Percentiles rank a stretch among this genome's conserved stretches.
Evolutionary conservation across 2,797 vertebrate genomes (phyloP).

Genomic region (Neosalanx taihuensis): DNA sequence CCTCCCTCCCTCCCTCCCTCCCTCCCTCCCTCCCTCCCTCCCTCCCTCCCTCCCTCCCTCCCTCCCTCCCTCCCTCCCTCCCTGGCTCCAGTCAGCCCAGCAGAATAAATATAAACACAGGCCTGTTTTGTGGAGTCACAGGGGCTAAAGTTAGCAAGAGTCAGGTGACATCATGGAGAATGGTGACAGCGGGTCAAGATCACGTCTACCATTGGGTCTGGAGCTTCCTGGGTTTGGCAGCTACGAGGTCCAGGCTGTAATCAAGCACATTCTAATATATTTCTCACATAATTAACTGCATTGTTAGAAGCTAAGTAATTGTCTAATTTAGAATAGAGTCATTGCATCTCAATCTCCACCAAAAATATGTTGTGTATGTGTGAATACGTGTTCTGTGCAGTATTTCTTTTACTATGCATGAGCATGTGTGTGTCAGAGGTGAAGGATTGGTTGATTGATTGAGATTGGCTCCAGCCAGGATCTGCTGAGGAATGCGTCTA

Average conservation of each 20-base stretch:
- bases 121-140: slow-evolving; percentile 53
- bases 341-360: too few relatives aligned
- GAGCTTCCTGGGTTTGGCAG: not conserved
- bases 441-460: slow-evolving; percentile 36
- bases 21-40: not conserved
- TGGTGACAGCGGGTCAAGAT: slow-evolving; percentile 29
- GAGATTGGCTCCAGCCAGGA: slow-evolving; percentile 35
- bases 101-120: slow-evolving; percentile 47
- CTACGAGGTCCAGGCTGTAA: not conserved
- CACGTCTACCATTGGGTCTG: slow-evolving; percentile 14
- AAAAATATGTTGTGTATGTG: not conserved
- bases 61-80: slow-evolving; percentile 14
- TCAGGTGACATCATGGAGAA: slow-evolving; percentile 42
- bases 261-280: too few relatives aligned
- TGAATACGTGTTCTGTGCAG: not conserved
- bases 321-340: too few relatives aligned
- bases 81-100: slow-evolving; percentile 32
- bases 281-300: too few relatives aligned
- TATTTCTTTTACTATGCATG: too few relatives aligned
- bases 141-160: slow-evolving; percentile 47
- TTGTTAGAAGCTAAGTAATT: too few relatives aligned
- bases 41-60: too few relatives aligned
- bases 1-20: slow-evolving; percentile 7
- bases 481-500: slow-evolving; percentile 36
- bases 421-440: slow-evolving; percentile 30